Evolutionary conservation across 2,888 invertebrate genomes (phyloP).

Genomic region (Cerastis rubricosa): DNA sequence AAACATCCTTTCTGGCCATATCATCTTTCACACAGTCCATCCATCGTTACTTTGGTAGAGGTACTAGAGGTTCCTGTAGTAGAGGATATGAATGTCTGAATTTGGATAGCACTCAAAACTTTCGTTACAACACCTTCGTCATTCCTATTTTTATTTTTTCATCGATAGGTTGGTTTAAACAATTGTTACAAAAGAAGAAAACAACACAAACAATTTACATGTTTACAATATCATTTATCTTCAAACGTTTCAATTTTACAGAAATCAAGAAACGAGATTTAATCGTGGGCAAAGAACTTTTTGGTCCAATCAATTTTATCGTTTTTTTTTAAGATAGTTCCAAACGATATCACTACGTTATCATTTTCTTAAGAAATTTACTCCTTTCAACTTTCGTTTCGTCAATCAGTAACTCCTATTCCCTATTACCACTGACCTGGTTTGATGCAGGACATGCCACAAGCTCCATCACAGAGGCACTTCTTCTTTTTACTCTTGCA

Average conservation of each 20-base stretch:
- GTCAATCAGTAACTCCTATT: neutral
- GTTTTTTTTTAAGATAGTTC: neutral
- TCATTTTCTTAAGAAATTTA: too few species aligned
- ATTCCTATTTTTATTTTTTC: neutral
- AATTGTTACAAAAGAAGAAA: neutral
- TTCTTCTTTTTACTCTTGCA: slow-evolving; percentile 99
- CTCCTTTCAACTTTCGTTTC: too few species aligned
- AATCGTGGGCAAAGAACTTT: neutral
- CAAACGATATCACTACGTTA: neutral
- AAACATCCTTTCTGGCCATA: too few species aligned
- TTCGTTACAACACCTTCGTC: too few species aligned
- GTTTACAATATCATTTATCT: neutral
- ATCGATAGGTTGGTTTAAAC: neutral
- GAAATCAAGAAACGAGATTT: neutral
- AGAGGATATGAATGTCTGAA: too few species aligned
- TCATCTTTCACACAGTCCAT: too few species aligned
- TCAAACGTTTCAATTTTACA: neutral
- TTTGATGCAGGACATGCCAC: slow-evolving; percentile 99
- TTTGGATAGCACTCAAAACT: too few species aligned
- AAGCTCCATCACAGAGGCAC: slow-evolving; percentile 98
- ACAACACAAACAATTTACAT: neutral
- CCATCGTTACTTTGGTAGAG: too few species aligned
- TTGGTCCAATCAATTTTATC: neutral
- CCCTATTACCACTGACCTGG: slow-evolving; percentile 92
- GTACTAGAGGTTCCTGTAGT: too few species aligned